Conservation (phyloP, 1,140 invertebrate species). For the Mycetomoellerius zeteki region DNA sequence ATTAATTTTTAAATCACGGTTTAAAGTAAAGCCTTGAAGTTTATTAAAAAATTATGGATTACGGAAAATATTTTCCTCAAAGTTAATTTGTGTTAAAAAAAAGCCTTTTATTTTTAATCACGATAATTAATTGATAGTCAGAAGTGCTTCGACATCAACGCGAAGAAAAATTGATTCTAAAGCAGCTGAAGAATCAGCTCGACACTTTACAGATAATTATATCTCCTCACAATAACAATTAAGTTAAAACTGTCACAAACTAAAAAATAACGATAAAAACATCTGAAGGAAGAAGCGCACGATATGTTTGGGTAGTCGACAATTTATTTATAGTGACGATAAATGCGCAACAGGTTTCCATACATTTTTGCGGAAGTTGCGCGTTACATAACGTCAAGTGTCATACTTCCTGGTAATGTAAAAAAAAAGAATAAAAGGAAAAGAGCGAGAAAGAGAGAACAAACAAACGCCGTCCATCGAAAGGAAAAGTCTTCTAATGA, state of each 20-base stretch:
- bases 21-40: background rate
- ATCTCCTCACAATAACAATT: background rate
- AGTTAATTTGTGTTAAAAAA: background rate
- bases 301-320: conserved; percentile 46
- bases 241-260: conserved; percentile 1
- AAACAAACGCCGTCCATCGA: conserved; percentile 15
- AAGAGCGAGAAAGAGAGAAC: background rate
- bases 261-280: conserved; percentile 11
- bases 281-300: conserved; percentile 9
- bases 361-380: conserved; percentile 75
- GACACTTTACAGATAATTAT: background rate
- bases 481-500: conserved; percentile 26
- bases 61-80: background rate
- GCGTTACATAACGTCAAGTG: conserved; percentile 76
- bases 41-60: background rate
- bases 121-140: background rate
- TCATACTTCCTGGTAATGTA: conserved; percentile 74
- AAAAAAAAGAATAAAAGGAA: conserved; percentile 61
- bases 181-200: background rate
- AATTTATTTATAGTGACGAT: conserved; percentile 69
- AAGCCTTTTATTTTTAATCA: background rate
- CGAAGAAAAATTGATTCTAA: background rate
- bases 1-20: background rate
- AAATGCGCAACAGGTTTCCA: conserved; percentile 66
- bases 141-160: background rate